Conservation (phyloP, 2,797 vertebrate species). For the Cyclopterus lumpus region DNA sequence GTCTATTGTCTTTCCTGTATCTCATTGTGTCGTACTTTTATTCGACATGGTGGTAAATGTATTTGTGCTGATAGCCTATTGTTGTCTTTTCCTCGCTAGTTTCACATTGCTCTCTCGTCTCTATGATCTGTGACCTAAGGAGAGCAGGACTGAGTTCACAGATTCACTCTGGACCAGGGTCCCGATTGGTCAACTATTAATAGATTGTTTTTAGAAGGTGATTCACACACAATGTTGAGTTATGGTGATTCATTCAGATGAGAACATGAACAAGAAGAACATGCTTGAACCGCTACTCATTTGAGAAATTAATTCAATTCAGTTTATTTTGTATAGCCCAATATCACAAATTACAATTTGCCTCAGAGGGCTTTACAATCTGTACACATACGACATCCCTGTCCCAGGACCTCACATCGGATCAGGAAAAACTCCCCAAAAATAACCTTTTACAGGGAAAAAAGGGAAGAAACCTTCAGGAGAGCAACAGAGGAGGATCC, state of each 20-base stretch:
- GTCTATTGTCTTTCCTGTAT: conserved; percentile 38
- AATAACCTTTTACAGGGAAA: too few relatives aligned
- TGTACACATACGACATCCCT: too few relatives aligned
- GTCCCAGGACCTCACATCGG: too few relatives aligned
- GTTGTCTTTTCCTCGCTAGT: background rate
- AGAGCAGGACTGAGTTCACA: conserved; percentile 8
- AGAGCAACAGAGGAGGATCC: too few relatives aligned
- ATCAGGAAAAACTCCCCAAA: too few relatives aligned
- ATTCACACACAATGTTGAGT: conserved; percentile 49
- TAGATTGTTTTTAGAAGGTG: conserved; percentile 55
- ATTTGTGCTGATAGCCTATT: background rate
- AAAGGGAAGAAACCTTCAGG: too few relatives aligned
- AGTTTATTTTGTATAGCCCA: too few relatives aligned
- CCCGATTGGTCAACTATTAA: conserved; percentile 45
- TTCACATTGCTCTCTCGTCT: background rate
- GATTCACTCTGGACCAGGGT: conserved; percentile 26
- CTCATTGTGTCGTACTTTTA: conserved; percentile 23
- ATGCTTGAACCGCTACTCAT: background rate
- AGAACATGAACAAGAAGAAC: background rate
- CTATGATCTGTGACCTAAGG: background rate
- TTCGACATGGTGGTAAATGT: conserved; percentile 9
- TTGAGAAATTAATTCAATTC: conserved; percentile 4
- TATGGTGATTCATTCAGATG: conserved; percentile 52
- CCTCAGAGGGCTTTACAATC: too few relatives aligned
- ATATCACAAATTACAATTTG: too few relatives aligned